phyloP scores from a whole-genome alignment of 2,888 invertebrate genomes.

The Colostygia pectinataria region DNA sequence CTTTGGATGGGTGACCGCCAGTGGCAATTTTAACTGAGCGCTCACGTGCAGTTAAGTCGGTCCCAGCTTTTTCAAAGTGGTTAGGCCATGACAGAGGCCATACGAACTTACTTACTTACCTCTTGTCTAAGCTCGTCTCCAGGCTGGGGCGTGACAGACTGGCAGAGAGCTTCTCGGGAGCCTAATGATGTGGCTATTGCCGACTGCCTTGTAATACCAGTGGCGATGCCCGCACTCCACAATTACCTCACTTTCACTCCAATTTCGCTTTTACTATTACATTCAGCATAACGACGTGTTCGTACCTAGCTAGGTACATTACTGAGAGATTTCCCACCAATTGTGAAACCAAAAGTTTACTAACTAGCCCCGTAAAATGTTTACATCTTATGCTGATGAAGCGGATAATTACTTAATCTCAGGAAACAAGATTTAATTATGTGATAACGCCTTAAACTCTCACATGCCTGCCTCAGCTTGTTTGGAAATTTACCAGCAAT shows the following conservation, averaged over 20 bases:
- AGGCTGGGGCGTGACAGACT: slow-evolving; percentile 1
- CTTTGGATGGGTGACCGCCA: no score
- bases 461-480: slow-evolving; percentile 7
- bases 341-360: slow-evolving; percentile 34
- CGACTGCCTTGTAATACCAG: slow-evolving; percentile 1
- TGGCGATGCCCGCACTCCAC: slow-evolving; percentile 9
- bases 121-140: no score
- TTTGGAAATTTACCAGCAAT: slow-evolving; percentile 3
- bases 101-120: no score
- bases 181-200: slow-evolving; percentile 19
- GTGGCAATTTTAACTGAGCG: no score
- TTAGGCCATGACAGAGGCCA: no score
- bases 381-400: slow-evolving; percentile 22
- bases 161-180: slow-evolving; percentile 14
- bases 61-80: no score
- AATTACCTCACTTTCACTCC: slow-evolving; percentile 37
- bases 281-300: slow-evolving; percentile 23
- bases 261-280: slow-evolving; percentile 36
- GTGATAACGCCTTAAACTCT: slow-evolving; percentile 18
- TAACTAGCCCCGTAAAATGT: slow-evolving; percentile 21
- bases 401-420: slow-evolving; percentile 24
- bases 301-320: slow-evolving; percentile 1
- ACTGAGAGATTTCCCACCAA: slow-evolving; percentile 33
- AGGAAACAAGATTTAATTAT: slow-evolving; percentile 28
- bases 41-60: no score